phyloP scores from a whole-genome alignment of 2,113 vertebrate species.

The Pachycephala philippinensis region DNA sequence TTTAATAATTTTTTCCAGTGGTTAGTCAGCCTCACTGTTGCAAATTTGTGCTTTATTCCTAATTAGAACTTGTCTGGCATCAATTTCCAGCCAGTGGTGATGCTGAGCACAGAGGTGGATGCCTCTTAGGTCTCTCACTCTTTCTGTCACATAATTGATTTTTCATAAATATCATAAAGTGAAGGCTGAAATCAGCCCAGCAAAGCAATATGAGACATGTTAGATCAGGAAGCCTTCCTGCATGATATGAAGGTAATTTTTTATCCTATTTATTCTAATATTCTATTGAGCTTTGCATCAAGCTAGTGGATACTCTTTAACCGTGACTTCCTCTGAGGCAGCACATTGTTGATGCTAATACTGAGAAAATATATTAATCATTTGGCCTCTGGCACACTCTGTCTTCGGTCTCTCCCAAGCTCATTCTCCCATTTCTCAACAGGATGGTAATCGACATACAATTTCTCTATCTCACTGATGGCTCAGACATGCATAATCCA shows the following conservation, averaged over 20 bases:
- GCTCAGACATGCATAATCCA: neutral
- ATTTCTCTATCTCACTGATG: neutral
- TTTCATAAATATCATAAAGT: constrained; percentile 26
- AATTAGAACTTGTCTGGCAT: constrained; percentile 34
- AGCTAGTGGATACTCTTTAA: constrained; percentile 35
- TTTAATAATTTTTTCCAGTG: constrained; percentile 8
- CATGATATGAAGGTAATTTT: constrained; percentile 34
- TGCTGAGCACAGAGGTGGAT: neutral
- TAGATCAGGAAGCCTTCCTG: constrained; percentile 8
- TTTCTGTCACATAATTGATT: constrained; percentile 46
- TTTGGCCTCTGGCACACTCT: constrained; percentile 46
- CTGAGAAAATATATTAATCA: constrained; percentile 38
- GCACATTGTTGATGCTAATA: constrained; percentile 38
- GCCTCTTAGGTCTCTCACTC: constrained; percentile 9
- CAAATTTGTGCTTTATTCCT: constrained; percentile 30
- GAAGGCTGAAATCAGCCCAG: constrained; percentile 32
- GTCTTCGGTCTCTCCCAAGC: neutral
- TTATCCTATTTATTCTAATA: constrained; percentile 44
- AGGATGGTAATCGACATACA: neutral
- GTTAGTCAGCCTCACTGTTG: constrained; percentile 24
- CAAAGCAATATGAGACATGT: neutral
- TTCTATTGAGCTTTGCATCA: constrained; percentile 43
- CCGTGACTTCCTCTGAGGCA: constrained; percentile 46
- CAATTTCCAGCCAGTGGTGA: neutral
- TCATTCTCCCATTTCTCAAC: neutral